These are phyloP conservation scores for Patiria pectinifera DNA, from an alignment of 53 echinoderm and acorn worm species.

Conservation along the genomic window DNA sequence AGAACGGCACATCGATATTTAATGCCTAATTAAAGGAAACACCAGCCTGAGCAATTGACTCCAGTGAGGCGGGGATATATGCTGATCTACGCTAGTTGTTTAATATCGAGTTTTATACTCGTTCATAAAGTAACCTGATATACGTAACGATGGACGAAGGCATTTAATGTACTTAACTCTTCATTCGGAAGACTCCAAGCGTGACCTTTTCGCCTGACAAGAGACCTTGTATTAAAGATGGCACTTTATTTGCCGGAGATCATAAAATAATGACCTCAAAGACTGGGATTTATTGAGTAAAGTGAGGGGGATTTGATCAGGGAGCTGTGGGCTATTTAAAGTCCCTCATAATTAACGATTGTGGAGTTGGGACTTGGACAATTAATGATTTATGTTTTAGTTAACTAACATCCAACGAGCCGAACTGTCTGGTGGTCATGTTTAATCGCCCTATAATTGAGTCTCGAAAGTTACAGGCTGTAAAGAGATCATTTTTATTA, in stretches of 20 bases:
- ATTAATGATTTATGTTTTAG: no score
- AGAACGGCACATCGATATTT: not conserved
- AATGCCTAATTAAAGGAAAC: not conserved
- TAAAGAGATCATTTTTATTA: no score
- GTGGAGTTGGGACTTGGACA: no score
- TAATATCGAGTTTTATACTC: not conserved
- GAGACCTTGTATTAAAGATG: not conserved
- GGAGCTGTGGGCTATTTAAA: no score
- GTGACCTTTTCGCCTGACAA: not conserved
- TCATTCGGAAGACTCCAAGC: not conserved
- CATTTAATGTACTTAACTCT: not conserved
- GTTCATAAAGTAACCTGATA: not conserved
- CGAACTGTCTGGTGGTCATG: no score
- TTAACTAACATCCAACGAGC: no score
- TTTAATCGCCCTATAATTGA: no score
- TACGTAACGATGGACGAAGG: not conserved
- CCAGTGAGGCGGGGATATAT: not conserved
- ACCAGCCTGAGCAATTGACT: no score
- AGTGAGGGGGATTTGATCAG: not conserved
- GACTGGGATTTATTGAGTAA: not conserved
- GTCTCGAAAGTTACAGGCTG: no score
- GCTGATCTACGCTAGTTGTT: not conserved
- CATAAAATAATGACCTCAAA: not conserved
- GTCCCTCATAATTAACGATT: no score
- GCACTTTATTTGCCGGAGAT: not conserved